phyloP scores from a whole-genome alignment of 2,797 vertebrate genomes.

The Scolopax rusticola region DNA sequence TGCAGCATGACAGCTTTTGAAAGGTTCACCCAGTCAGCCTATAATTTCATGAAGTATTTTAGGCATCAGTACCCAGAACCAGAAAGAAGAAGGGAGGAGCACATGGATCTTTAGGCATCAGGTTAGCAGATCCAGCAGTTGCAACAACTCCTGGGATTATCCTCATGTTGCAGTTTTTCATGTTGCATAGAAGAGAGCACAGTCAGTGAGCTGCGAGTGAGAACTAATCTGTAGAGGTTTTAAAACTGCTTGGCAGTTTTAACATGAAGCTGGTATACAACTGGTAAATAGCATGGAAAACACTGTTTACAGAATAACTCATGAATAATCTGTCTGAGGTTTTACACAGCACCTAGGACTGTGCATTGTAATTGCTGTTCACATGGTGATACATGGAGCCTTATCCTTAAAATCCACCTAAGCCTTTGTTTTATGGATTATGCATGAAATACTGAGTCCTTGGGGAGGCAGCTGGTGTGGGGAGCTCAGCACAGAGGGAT shows the following conservation, averaged over 20 bases:
- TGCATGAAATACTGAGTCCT: not conserved
- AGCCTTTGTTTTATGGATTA: conserved; percentile 1
- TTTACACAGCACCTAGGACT: not conserved
- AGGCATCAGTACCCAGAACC: conserved; percentile 14
- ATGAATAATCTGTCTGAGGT: not conserved
- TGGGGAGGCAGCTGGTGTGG: not conserved
- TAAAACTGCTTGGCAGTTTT: not conserved
- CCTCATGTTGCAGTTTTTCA: not conserved
- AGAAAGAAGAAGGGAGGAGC: conserved; percentile 14
- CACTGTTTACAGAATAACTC: not conserved
- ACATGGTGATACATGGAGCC: not conserved
- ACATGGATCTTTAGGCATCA: not conserved
- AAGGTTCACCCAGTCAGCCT: conserved; percentile 66
- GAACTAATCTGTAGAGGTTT: not conserved
- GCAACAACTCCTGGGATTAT: not conserved
- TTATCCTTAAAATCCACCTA: not conserved
- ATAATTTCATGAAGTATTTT: conserved; percentile 65
- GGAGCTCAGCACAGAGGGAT: not conserved
- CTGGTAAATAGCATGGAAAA: not conserved
- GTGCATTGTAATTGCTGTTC: not conserved
- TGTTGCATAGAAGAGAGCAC: not conserved
- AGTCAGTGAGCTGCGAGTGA: not conserved
- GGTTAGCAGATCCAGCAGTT: conserved; percentile 13
- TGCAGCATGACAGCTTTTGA: conserved; percentile 66
- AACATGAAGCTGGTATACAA: not conserved